A percentile compares a stretch with the other conserved stretches of the same genome.
Conservation (phyloP, 1,140 invertebrate genomes). For the Diploscapter pachys region DNA sequence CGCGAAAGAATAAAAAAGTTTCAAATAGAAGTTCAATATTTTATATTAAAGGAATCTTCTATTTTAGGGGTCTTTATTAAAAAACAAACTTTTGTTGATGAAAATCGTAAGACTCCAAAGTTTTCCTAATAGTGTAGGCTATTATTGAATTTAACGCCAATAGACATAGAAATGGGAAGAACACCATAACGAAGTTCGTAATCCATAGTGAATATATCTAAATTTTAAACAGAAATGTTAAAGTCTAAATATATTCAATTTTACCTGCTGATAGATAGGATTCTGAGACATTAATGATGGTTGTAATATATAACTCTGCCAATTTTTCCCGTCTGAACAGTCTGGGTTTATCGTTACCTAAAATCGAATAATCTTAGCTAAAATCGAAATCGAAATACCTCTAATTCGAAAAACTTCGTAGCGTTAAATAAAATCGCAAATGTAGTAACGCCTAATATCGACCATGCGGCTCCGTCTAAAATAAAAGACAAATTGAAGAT, state of each 20-base stretch:
- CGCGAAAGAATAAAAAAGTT: no score
- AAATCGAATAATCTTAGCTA: neutral
- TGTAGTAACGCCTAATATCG: slow-evolving; percentile 67
- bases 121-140: slow-evolving; percentile 44
- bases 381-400: slow-evolving; percentile 35
- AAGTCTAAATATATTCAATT: neutral
- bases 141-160: slow-evolving; percentile 44
- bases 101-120: slow-evolving; percentile 29
- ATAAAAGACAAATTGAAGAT: slow-evolving; percentile 54
- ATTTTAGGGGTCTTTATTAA: slow-evolving; percentile 1
- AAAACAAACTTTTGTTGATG: slow-evolving; percentile 21
- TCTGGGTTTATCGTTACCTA: slow-evolving; percentile 35
- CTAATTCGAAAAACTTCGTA: slow-evolving; percentile 67
- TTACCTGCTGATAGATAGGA: slow-evolving; percentile 68
- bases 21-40: neutral
- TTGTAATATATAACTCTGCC: slow-evolving; percentile 66
- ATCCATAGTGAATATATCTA: slow-evolving; percentile 43
- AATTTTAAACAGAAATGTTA: neutral
- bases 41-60: slow-evolving; percentile 5
- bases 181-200: slow-evolving; percentile 46
- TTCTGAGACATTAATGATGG: slow-evolving; percentile 74
- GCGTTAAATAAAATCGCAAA: slow-evolving; percentile 83
- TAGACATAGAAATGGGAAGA: slow-evolving; percentile 43
- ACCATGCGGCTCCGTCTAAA: slow-evolving; percentile 67
- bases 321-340: slow-evolving; percentile 40